Conservation (phyloP, 2,888 invertebrate species). For the Emmelina monodactyla region DNA sequence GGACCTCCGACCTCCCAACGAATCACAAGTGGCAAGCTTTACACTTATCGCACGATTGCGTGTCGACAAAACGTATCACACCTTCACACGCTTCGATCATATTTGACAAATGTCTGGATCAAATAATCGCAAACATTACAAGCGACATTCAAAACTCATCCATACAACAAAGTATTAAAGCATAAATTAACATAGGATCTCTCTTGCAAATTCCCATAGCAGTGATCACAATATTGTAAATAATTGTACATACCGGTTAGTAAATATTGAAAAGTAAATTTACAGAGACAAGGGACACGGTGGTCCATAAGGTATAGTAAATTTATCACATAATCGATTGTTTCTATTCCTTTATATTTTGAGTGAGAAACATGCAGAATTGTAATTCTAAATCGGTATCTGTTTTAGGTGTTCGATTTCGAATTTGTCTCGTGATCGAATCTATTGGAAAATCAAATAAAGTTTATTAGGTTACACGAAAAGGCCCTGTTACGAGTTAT, state of each 20-base stretch:
- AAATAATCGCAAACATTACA: conserved; percentile 36
- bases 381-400: conserved; percentile 41
- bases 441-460: conserved; percentile 33
- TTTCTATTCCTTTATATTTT: no score
- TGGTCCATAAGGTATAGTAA: background rate
- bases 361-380: conserved; percentile 16
- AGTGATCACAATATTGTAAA: conserved; percentile 31
- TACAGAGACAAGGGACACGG: conserved; percentile 17
- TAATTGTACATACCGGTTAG: conserved; percentile 27
- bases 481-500: conserved; percentile 34
- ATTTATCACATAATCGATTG: conserved; percentile 1
- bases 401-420: conserved; percentile 43
- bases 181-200: no score
- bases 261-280: conserved; percentile 26
- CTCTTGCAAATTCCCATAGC: conserved; percentile 24
- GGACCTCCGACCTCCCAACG: conserved; percentile 35
- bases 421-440: conserved; percentile 37
- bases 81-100: conserved; percentile 42
- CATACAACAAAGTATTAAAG: background rate
- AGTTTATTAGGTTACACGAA: conserved; percentile 45
- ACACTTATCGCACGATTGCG: conserved; percentile 44
- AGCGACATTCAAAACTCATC: background rate
- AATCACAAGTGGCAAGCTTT: conserved; percentile 45
- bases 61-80: conserved; percentile 53
- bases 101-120: conserved; percentile 46